Conservation (phyloP, 2,797 vertebrate genomes). For the Urosaurus nigricauda region DNA sequence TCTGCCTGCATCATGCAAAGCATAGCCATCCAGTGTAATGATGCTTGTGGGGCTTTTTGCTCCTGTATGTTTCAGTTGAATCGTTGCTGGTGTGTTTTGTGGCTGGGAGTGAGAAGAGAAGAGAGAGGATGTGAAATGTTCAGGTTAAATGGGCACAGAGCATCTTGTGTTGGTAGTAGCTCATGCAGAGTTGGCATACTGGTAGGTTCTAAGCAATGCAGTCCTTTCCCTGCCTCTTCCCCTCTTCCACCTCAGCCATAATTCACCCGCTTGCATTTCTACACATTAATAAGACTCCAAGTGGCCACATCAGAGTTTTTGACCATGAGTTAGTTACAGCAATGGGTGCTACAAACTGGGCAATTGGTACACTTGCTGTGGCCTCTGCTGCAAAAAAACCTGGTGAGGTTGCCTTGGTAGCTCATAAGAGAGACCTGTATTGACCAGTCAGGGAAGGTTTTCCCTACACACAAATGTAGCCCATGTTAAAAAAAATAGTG, state of each 20-base stretch:
- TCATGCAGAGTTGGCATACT: not conserved
- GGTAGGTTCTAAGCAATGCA: constrained; percentile 9
- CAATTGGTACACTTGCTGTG: constrained; percentile 58
- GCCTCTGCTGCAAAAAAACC: constrained; percentile 44
- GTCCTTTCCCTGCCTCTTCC: not conserved
- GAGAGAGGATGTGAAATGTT: constrained; percentile 24
- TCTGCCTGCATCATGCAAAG: too few relatives aligned
- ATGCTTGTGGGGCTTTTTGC: too few relatives aligned
- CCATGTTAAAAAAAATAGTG: too few relatives aligned
- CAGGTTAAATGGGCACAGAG: not conserved
- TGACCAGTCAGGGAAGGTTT: not conserved
- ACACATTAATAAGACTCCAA: constrained; percentile 3
- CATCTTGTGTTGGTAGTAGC: constrained; percentile 10
- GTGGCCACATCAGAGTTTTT: not conserved
- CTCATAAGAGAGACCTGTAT: constrained; percentile 57
- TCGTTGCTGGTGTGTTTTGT: not conserved
- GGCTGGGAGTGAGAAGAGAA: not conserved
- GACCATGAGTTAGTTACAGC: constrained; percentile 36
- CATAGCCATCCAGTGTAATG: too few relatives aligned
- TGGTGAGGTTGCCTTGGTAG: constrained; percentile 77
- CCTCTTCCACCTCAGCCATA: not conserved
- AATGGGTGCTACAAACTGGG: constrained; percentile 20
- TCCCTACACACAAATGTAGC: not conserved
- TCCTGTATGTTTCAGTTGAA: too few relatives aligned
- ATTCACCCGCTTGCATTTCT: not conserved